These are phyloP conservation scores for Capitella teleta DNA, from an alignment of 1,140 invertebrate species.

Conservation along the genomic window DNA sequence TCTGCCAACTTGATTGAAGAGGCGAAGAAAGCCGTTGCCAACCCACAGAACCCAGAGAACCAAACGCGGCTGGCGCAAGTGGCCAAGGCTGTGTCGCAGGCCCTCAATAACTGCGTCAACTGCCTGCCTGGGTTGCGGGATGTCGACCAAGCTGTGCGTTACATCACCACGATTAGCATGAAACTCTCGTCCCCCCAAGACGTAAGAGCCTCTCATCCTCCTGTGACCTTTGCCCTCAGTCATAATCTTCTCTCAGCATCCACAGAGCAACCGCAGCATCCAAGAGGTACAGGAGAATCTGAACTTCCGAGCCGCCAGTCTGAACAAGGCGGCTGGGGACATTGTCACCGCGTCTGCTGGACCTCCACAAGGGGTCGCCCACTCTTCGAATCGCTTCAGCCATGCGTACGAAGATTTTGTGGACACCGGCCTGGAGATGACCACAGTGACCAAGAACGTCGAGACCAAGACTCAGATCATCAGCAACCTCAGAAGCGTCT, in stretches of 20 bases:
- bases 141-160: constrained; percentile 71
- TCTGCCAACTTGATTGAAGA: constrained; percentile 67
- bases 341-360: constrained; percentile 46
- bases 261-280: constrained; percentile 24
- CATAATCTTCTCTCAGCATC: constrained; percentile 10
- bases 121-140: constrained; percentile 78
- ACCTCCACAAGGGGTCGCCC: constrained; percentile 1
- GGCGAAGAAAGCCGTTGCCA: constrained; percentile 55
- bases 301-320: constrained; percentile 63
- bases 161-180: constrained; percentile 49
- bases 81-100: constrained; percentile 42
- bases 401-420: constrained; percentile 11
- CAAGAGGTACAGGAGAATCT: constrained; percentile 74
- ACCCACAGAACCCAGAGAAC: constrained; percentile 33
- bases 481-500: constrained; percentile 72
- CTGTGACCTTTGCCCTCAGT: too few species aligned
- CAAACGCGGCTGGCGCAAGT: constrained; percentile 17
- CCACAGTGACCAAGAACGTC: constrained; percentile 18
- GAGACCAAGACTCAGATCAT: constrained; percentile 67
- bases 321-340: constrained; percentile 70
- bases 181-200: constrained; percentile 1
- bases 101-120: constrained; percentile 53
- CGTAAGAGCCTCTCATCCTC: not conserved
- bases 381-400: not conserved
- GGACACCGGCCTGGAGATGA: constrained; percentile 9